phyloP scores from a whole-genome alignment of 2,797 vertebrate species.

The Kryptopterus vitreolus region DNA sequence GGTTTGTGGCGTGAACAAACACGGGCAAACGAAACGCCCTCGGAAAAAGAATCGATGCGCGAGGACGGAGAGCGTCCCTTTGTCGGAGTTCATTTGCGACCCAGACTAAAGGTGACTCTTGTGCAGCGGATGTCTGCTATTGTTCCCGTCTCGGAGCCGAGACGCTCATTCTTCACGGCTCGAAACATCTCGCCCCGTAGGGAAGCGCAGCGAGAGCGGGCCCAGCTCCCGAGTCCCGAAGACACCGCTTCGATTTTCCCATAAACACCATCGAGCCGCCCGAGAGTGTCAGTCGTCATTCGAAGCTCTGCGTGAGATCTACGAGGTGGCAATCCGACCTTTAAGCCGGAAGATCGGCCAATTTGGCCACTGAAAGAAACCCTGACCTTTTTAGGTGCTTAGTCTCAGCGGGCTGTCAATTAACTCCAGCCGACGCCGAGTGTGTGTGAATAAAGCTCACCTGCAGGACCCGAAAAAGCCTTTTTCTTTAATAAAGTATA shows the following conservation, averaged over 20 bases:
- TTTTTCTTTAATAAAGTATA: slow-evolving; percentile 47
- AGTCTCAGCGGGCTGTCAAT: slow-evolving; percentile 62
- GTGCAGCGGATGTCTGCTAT: too few relatives aligned
- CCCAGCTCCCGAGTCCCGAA: neutral
- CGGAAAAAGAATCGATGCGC: too few relatives aligned
- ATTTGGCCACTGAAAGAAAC: slow-evolving; percentile 57
- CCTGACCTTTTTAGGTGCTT: slow-evolving; percentile 65
- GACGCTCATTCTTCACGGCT: neutral
- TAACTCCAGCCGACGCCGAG: slow-evolving; percentile 48
- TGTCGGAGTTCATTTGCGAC: too few relatives aligned
- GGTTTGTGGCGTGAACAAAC: too few relatives aligned
- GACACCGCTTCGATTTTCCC: slow-evolving; percentile 31
- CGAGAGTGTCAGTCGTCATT: slow-evolving; percentile 48
- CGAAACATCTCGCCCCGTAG: neutral
- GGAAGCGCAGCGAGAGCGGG: neutral
- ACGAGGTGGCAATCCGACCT: slow-evolving; percentile 57
- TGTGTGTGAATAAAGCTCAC: slow-evolving; percentile 34
- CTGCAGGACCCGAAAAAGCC: slow-evolving; percentile 17
- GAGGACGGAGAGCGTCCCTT: too few relatives aligned
- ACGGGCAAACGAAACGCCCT: too few relatives aligned
- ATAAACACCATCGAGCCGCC: slow-evolving; percentile 36
- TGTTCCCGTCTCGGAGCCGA: too few relatives aligned
- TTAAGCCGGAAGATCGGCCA: slow-evolving; percentile 54
- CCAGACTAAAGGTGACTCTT: too few relatives aligned
- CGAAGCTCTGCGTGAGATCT: slow-evolving; percentile 51